Evolutionary conservation across 2,888 invertebrate genomes (phyloP), one percentile per base, ranked within the genome.

Genomic region (Seira sanloemensis): DNA sequence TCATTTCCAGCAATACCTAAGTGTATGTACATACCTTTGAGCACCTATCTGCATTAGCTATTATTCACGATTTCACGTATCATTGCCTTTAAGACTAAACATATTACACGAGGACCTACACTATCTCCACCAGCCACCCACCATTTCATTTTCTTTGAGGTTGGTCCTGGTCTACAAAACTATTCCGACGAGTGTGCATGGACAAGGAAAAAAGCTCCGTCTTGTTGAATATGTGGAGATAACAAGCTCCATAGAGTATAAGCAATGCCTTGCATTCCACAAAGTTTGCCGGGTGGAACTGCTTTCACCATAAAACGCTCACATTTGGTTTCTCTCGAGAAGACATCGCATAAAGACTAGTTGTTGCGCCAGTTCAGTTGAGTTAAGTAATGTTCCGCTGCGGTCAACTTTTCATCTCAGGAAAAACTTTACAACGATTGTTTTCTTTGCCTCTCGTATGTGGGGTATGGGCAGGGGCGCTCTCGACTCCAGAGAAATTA

Each of bases 131-230:
- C 50, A 50, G n/a, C 2, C 50, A 50, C 50, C 50, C 50, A 50
- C 50, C 2, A 72, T 72, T 24, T 72, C 46, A 72, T 72, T 58
- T 73, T 58, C 73, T 73, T 73, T 73, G 73, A 73, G 73, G 58
- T 73, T 73, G 73, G 73, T 73, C 73, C 26, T 24, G 58, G 54
- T 23, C n/a, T n/a, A n/a, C n/a, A n/a, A n/a, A n/a, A n/a, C n/a
- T n/a, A n/a, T 37, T 68, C 25, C 25, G 5, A 68, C 18, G 27
- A n/a, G n/a, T n/a, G n/a, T n/a, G n/a, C n/a, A 18, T 26, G n/a
- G 27, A 69, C 9, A 24, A 25, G 4, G 21, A 25, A 68, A 68
- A 25, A 25, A 58, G 58, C 25, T 73, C 26, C 16, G n/a, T 12
- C n/a, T 4, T 37, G 5, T 37, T 7, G 5, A 7, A 12, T 18